A percentile compares a stretch with the other conserved stretches of the same genome.
These are phyloP conservation scores for Barypeithes pellucidus DNA, from an alignment of 2,888 invertebrate genomes.

Conservation along the genomic window DNA sequence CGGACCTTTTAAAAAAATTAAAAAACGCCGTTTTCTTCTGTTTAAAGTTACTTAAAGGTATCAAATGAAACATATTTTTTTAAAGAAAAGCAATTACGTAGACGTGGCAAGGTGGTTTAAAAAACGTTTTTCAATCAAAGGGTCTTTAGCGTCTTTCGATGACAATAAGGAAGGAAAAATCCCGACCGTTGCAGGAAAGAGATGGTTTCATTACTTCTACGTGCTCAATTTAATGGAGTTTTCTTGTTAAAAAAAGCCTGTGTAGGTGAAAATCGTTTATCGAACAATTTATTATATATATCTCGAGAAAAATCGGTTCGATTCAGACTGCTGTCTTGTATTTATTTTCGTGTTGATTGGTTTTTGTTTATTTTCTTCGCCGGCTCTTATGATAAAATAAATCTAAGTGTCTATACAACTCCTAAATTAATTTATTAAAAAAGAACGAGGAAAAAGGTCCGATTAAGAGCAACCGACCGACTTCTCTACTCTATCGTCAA, in stretches of 20 bases:
- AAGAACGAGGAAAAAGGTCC: too few species aligned
- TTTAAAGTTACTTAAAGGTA: slow-evolving; percentile 63
- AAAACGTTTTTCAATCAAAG: slow-evolving; percentile 70
- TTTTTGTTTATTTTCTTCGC: slow-evolving; percentile 34
- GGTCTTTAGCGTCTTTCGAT: slow-evolving; percentile 70
- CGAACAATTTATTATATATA: slow-evolving; percentile 67
- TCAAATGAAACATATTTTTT: slow-evolving; percentile 63
- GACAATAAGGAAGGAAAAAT: slow-evolving; percentile 66
- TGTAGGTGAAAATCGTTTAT: slow-evolving; percentile 69
- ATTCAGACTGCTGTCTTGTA: slow-evolving; percentile 35
- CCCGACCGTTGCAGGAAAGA: slow-evolving; percentile 66
- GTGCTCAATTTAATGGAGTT: slow-evolving; percentile 71
- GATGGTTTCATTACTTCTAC: slow-evolving; percentile 70
- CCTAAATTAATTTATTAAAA: slow-evolving; percentile 4
- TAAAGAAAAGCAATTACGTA: slow-evolving; percentile 67
- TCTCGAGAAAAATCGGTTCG: slow-evolving; percentile 49
- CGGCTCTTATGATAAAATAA: slow-evolving; percentile 29
- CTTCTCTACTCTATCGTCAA: too few species aligned
- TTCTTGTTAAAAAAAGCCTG: slow-evolving; percentile 69
- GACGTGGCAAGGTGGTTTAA: slow-evolving; percentile 65
- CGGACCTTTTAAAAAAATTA: slow-evolving; percentile 56
- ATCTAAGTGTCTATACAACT: slow-evolving; percentile 2
- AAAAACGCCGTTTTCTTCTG: slow-evolving; percentile 56
- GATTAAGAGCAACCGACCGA: too few species aligned
- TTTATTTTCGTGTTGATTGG: slow-evolving; percentile 39